A percentile compares a stretch with the other conserved stretches of the same genome.
These are phyloP conservation scores for Astropecten irregularis DNA, from an alignment of 53 echinoderm and acorn worm genomes.

Conservation along the genomic window DNA sequence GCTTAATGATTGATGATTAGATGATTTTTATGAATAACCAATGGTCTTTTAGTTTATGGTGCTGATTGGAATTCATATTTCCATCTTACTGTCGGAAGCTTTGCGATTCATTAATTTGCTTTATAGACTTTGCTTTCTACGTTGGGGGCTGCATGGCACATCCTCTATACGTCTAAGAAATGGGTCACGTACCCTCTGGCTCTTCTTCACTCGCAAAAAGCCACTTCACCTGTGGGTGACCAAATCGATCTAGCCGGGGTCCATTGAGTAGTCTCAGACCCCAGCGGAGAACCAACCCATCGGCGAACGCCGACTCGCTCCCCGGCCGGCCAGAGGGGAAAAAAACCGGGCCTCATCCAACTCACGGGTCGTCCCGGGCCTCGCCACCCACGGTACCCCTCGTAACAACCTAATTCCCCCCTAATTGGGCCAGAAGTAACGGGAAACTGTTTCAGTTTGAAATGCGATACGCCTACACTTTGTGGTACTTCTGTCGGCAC, in stretches of 20 bases:
- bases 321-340: neutral
- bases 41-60: too few relatives aligned
- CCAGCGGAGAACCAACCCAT: slow-evolving; percentile 10
- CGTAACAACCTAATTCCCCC: slow-evolving; percentile 5
- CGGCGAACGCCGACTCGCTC: neutral
- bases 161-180: neutral
- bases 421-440: slow-evolving; percentile 25
- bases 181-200: slow-evolving; percentile 42
- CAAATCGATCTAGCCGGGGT: slow-evolving; percentile 8
- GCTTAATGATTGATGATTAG: too few relatives aligned
- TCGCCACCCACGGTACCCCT: slow-evolving; percentile 30
- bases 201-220: neutral
- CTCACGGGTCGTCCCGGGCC: neutral
- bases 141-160: neutral
- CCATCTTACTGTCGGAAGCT: too few relatives aligned
- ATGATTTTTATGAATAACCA: too few relatives aligned
- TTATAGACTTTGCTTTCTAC: too few relatives aligned
- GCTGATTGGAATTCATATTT: too few relatives aligned
- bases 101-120: too few relatives aligned
- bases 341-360: neutral
- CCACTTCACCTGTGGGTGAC: slow-evolving; percentile 36
- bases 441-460: slow-evolving; percentile 38
- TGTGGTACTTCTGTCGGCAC: neutral
- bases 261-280: slow-evolving; percentile 29
- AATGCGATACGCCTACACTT: neutral